Conservation (phyloP, 2,888 invertebrate genomes). For the Morinoia aosen region DNA sequence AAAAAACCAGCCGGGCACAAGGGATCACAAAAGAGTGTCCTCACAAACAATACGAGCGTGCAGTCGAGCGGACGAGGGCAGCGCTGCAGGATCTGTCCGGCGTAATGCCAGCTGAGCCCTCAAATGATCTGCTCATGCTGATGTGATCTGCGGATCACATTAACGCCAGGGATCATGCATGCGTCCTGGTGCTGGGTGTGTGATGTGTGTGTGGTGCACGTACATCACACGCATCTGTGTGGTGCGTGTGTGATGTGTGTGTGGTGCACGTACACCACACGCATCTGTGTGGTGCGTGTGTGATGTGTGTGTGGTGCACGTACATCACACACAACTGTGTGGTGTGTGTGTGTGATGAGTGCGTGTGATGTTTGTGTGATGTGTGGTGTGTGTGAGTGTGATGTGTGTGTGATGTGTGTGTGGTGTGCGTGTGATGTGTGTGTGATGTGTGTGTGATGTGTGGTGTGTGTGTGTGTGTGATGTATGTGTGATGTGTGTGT, state of each 20-base stretch:
- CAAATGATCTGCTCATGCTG: conserved; percentile 17
- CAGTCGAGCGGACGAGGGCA: neutral
- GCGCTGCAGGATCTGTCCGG: neutral
- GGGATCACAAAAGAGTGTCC: too few relatives aligned
- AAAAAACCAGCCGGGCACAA: too few relatives aligned
- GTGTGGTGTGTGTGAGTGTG: neutral
- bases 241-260: too few relatives aligned
- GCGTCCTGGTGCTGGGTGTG: too few relatives aligned
- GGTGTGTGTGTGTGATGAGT: neutral
- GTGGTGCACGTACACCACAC: too few relatives aligned
- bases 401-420: neutral
- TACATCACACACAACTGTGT: too few relatives aligned
- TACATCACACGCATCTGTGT: too few relatives aligned
- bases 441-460: neutral
- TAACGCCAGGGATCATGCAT: too few relatives aligned
- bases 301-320: neutral
- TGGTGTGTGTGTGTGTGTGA: neutral
- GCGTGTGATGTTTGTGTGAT: neutral
- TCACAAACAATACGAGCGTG: too few relatives aligned
- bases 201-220: too few relatives aligned
- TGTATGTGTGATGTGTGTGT: too few relatives aligned
- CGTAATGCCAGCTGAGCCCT: neutral
- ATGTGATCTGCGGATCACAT: neutral
- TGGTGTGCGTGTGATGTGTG: neutral
- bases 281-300: neutral